These are phyloP conservation scores for Incurvaria masculella DNA, from an alignment of 2,888 invertebrate species.

Conservation along the genomic window DNA sequence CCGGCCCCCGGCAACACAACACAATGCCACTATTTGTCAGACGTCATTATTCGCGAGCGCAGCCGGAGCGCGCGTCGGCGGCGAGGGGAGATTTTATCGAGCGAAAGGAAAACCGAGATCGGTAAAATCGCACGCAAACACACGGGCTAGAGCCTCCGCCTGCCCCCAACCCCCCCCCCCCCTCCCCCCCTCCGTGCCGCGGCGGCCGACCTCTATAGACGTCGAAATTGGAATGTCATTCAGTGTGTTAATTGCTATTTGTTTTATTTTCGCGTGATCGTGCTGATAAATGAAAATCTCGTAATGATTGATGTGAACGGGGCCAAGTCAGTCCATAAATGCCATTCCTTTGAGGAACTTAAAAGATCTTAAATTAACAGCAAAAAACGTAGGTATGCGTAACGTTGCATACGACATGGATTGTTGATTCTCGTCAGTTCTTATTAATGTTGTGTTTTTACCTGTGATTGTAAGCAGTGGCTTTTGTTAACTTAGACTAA, in stretches of 20 bases:
- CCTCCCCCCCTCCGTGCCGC: background rate
- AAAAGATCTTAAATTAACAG: too few species aligned
- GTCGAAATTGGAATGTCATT: background rate
- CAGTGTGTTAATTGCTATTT: background rate
- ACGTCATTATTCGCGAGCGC: conserved; percentile 2
- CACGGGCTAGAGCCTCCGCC: too few species aligned
- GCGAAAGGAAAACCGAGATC: background rate
- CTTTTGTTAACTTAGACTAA: too few species aligned
- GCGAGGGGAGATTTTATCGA: conserved; percentile 1
- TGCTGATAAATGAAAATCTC: background rate
- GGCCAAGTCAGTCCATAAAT: too few species aligned
- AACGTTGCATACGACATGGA: too few species aligned
- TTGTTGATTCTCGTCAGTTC: too few species aligned
- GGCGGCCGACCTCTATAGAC: background rate
- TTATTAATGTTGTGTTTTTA: too few species aligned
- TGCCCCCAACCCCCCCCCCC: too few species aligned
- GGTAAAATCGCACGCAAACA: background rate
- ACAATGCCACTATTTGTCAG: conserved; percentile 1
- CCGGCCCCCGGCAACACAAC: conserved; percentile 5
- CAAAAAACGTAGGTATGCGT: too few species aligned
- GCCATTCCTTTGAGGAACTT: too few species aligned
- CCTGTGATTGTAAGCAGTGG: too few species aligned
- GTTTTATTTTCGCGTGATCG: background rate
- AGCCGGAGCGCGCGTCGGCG: conserved; percentile 8
- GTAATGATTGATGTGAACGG: too few species aligned